Base-by-base conservation (phyloP, 2,113 vertebrate species). In the Uria aalge region DNA sequence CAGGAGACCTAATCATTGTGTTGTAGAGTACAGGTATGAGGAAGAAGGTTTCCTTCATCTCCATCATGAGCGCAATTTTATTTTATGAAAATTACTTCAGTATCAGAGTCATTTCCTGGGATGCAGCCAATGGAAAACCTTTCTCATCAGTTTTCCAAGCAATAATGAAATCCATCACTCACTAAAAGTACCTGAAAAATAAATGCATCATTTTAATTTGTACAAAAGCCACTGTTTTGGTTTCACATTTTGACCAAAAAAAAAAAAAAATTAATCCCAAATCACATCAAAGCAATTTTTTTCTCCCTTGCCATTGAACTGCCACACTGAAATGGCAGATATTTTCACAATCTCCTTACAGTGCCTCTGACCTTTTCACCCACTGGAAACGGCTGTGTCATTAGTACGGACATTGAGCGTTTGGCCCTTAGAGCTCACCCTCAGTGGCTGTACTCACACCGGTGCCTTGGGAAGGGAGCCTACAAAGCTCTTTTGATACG, bases 101-200 rank as follows among this genome's bases (percentile, higher is more conserved):
- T 77, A 22, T 47, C 32, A 74, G 67, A 76, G 55, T 67, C 5
- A 84, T 94, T 95, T 73, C 55, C 80, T 91, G 83, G 64, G 41
- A 34, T 84, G 38, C 21, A 63, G 85, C 69, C 87, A 82, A 53
- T 14, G 50, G 30, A 90, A 91, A 23, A 36, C 4, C 15, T 92
- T 77, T 80, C 38, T 74, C n/a, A 45, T 86, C 8, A 4, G 47
- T 80, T 90, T 80, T 95, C 67, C 75, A 77, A 83, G 67, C 60
- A 59, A 21, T 22, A 77, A 66, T 59, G 14, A 11, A 8, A 63
- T 55, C 23, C 20, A 30, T 62, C 38, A 59, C 57, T 74, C 32
- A 57, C 80, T 88, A 77, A 71, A 88, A 71, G 38, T 66, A 50
- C 5, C 13, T 71, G 47, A 86, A 84, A 88, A 88, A 11, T 23